Percentiles rank a stretch among this genome's conserved stretches.
Conservation (phyloP, 2,888 invertebrate genomes). For the Cheilosia scutellata region DNA sequence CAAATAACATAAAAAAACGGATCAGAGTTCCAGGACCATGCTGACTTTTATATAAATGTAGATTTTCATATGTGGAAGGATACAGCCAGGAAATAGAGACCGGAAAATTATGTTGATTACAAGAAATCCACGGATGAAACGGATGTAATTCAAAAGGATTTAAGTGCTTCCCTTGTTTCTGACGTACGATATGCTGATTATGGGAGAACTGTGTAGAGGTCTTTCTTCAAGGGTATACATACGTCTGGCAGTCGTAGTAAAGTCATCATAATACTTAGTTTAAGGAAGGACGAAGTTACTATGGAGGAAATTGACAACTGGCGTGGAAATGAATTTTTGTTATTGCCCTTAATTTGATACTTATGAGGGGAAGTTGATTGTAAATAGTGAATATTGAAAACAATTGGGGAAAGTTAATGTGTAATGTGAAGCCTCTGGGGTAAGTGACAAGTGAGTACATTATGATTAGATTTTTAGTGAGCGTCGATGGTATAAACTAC, state of each 20-base stretch:
- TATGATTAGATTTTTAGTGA: too few species aligned
- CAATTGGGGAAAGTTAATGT: neutral
- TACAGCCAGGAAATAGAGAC: slow-evolving; percentile 41
- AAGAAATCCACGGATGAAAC: slow-evolving; percentile 47
- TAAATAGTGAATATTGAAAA: slow-evolving; percentile 6
- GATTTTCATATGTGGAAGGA: slow-evolving; percentile 21
- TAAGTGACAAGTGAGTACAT: too few species aligned
- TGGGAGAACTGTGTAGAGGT: slow-evolving; percentile 6
- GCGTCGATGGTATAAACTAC: too few species aligned
- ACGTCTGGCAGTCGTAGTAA: slow-evolving; percentile 15
- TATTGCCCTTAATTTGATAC: slow-evolving; percentile 2
- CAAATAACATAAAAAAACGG: slow-evolving; percentile 6
- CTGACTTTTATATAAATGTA: slow-evolving; percentile 19
- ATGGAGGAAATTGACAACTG: slow-evolving; percentile 39
- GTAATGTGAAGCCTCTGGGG: too few species aligned
- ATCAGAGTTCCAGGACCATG: slow-evolving; percentile 13
- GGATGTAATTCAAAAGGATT: slow-evolving; percentile 60
- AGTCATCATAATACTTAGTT: slow-evolving; percentile 34
- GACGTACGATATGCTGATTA: slow-evolving; percentile 29
- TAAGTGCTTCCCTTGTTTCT: slow-evolving; percentile 59
- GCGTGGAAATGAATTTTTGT: slow-evolving; percentile 28
- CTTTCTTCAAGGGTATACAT: neutral
- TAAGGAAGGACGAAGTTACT: slow-evolving; percentile 2
- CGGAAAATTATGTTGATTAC: slow-evolving; percentile 60
- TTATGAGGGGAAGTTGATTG: neutral